Percentiles rank a stretch among this genome's conserved stretches.
Conservation (phyloP, 2,888 invertebrate genomes). For the Eupithecia centaureata region DNA sequence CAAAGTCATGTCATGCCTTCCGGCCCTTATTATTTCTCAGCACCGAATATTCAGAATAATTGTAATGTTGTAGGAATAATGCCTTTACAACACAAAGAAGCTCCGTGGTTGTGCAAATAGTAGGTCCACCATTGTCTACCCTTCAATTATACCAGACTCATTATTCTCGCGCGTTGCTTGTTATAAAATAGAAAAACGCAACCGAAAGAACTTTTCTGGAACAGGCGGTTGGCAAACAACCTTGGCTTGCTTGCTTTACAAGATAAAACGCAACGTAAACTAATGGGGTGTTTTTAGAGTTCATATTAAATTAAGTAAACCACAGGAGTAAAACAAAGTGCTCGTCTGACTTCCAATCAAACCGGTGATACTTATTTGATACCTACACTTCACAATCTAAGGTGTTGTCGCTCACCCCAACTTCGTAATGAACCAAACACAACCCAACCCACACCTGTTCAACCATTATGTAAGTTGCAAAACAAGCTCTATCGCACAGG, state of each 20-base stretch:
- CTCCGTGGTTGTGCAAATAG: conserved; percentile 21
- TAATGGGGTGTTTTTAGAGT: neutral
- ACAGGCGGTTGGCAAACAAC: conserved; percentile 4
- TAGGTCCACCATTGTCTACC: conserved; percentile 38
- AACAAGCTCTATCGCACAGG: conserved; percentile 4
- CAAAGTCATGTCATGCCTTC: neutral
- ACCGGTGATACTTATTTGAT: too few species aligned
- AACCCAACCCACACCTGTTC: conserved; percentile 19
- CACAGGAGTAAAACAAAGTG: neutral
- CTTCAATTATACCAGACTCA: conserved; percentile 43
- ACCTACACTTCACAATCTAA: neutral
- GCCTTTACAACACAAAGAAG: conserved; percentile 25
- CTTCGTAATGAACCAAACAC: neutral
- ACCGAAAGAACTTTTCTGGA: neutral
- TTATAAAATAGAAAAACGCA: conserved; percentile 23
- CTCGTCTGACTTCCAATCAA: neutral
- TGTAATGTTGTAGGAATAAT: conserved; percentile 13
- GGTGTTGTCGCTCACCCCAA: neutral
- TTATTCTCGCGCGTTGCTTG: conserved; percentile 37
- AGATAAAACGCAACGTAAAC: neutral
- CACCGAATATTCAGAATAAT: conserved; percentile 12
- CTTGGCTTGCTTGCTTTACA: conserved; percentile 3
- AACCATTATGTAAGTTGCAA: neutral
- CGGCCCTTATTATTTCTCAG: conserved; percentile 2
- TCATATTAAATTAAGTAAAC: neutral